Evolutionary conservation across 2,888 invertebrate genomes (phyloP).

Genomic region (Meganola albula): DNA sequence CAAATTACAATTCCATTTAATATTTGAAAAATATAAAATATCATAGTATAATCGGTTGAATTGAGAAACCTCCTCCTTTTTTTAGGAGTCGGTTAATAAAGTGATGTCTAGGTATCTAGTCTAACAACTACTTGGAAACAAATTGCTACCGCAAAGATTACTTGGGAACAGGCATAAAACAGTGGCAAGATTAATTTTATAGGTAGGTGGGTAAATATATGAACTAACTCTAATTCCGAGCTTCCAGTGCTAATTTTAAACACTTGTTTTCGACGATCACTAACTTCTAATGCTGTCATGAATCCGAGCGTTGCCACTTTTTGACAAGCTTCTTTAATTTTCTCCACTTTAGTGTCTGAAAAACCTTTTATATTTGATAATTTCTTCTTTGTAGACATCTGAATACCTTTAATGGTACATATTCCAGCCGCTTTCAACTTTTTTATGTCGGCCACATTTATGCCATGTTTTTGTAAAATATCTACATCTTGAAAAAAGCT

Average conservation of each 20-base stretch:
- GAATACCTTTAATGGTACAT: slow-evolving; percentile 88
- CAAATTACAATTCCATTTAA: not conserved
- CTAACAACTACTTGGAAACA: too few species aligned
- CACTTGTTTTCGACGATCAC: slow-evolving; percentile 83
- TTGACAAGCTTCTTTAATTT: slow-evolving; percentile 86
- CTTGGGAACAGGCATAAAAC: too few species aligned
- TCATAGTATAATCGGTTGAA: too few species aligned
- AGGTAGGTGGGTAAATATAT: too few species aligned
- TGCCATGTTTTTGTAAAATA: slow-evolving; percentile 78
- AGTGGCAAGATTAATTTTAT: too few species aligned
- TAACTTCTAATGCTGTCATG: slow-evolving; percentile 85
- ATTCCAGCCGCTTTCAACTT: slow-evolving; percentile 86
- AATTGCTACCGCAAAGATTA: too few species aligned
- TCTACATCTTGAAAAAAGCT: slow-evolving; percentile 86
- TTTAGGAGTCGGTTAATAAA: too few species aligned
- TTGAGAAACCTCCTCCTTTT: too few species aligned
- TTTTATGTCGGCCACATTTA: slow-evolving; percentile 85
- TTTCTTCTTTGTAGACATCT: slow-evolving; percentile 87
- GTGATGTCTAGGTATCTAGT: too few species aligned
- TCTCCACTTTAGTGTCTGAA: slow-evolving; percentile 86
- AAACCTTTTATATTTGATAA: slow-evolving; percentile 85
- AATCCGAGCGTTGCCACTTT: slow-evolving; percentile 82
- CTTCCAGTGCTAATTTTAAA: slow-evolving; percentile 84
- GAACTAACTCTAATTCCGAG: slow-evolving; percentile 83
- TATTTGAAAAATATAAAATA: too few species aligned